Evolutionary conservation across 2,113 vertebrate species (phyloP).

Genomic region (Cyanoliseus patagonus): DNA sequence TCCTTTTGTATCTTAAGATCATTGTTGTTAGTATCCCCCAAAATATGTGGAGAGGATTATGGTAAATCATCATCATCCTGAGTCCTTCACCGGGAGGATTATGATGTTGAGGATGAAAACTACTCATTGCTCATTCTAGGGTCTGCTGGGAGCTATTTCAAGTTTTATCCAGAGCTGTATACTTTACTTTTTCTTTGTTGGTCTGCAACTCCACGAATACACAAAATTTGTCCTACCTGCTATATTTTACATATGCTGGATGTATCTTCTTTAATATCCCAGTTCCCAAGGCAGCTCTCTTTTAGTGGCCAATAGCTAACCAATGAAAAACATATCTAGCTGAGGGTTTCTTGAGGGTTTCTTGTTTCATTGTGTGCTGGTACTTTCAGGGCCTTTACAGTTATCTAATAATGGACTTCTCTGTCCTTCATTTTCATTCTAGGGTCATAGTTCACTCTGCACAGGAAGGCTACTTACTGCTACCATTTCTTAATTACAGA

Average conservation of each 20-base stretch:
- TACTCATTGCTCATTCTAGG: not conserved
- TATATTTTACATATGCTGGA: not conserved
- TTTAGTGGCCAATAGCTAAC: not conserved
- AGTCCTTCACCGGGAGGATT: not conserved
- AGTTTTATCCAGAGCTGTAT: not conserved
- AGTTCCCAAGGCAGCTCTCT: not conserved
- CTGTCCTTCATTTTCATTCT: not conserved
- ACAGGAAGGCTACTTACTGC: not conserved
- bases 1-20: not conserved
- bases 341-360: not conserved
- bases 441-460: not conserved
- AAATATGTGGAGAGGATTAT: not conserved
- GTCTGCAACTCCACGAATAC: not conserved
- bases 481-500: not conserved
- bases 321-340: not conserved
- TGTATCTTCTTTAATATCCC: not conserved
- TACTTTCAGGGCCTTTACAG: not conserved
- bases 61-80: not conserved
- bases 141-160: not conserved
- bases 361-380: not conserved
- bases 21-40: not conserved
- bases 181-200: not conserved
- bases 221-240: not conserved
- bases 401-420: not conserved
- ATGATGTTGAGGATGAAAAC: not conserved